A percentile compares a stretch with the other conserved stretches of the same genome.
Evolutionary conservation across 1,140 invertebrate species (phyloP).

Genomic region (Trachymyrmex cornetzi): DNA sequence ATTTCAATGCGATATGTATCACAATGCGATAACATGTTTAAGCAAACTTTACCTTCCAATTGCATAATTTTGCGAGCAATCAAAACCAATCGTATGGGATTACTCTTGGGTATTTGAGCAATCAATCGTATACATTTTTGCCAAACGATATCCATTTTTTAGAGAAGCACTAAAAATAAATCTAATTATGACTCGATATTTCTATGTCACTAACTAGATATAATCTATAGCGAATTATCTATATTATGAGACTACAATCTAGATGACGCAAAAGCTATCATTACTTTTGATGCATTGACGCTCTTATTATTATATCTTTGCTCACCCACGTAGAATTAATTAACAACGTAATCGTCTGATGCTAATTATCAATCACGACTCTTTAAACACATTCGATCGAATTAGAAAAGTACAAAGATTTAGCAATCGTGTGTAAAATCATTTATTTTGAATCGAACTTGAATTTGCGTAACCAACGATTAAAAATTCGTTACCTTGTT

Average conservation of each 20-base stretch:
- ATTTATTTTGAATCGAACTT: neutral
- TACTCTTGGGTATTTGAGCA: neutral
- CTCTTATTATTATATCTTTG: slow-evolving; percentile 14
- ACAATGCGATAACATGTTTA: slow-evolving; percentile 16
- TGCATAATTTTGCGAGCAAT: slow-evolving; percentile 2
- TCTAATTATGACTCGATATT: neutral
- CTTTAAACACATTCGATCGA: neutral
- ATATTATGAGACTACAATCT: neutral
- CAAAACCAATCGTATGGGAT: neutral
- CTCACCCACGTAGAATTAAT: neutral
- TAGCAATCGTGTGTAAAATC: neutral
- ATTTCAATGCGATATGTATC: slow-evolving; percentile 11
- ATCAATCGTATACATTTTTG: neutral
- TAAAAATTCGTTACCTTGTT: neutral
- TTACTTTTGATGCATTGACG: neutral
- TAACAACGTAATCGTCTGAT: neutral
- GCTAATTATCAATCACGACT: neutral
- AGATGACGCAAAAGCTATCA: neutral
- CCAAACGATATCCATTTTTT: slow-evolving; percentile 1
- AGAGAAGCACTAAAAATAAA: slow-evolving; percentile 9
- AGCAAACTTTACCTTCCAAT: slow-evolving; percentile 4
- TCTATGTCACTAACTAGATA: neutral
- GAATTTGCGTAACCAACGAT: neutral
- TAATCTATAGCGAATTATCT: neutral
- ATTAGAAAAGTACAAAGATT: slow-evolving; percentile 2